These are phyloP conservation scores for Anseranas semipalmata DNA, from an alignment of 2,113 vertebrate species.

Conservation along the genomic window DNA sequence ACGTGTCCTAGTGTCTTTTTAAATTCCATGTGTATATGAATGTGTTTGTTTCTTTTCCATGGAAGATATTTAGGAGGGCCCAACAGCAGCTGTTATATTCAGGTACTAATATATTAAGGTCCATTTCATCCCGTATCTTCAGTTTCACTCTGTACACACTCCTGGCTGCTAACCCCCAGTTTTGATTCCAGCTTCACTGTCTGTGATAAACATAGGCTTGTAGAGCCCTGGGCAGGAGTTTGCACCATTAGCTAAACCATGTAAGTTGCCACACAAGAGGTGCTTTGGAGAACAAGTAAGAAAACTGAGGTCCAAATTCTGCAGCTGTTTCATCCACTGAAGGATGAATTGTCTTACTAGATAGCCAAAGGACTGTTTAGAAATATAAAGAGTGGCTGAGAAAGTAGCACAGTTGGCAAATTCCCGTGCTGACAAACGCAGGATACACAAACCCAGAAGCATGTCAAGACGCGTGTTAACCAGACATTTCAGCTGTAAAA, in stretches of 20 bases:
- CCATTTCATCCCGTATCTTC: neutral
- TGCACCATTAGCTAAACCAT: neutral
- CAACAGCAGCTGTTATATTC: neutral
- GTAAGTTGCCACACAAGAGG: neutral
- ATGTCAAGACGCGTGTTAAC: neutral
- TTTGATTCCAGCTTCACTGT: neutral
- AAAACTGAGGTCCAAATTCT: neutral
- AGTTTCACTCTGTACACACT: neutral
- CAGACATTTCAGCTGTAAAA: neutral
- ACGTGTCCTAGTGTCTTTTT: accelerated
- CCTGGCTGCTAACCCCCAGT: neutral
- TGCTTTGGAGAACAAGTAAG: neutral
- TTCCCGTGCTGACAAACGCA: neutral
- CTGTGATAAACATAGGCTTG: neutral
- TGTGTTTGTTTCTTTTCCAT: neutral
- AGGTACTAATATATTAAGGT: neutral
- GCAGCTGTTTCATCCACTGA: neutral
- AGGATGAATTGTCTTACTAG: neutral
- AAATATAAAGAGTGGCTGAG: neutral
- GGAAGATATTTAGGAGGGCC: neutral
- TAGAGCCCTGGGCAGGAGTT: neutral
- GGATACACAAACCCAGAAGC: neutral
- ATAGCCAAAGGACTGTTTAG: neutral
- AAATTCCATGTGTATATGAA: neutral
- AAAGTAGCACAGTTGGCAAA: neutral